These are phyloP conservation scores for Pseudomyrmex dendroicus DNA, from an alignment of 1,140 invertebrate genomes.

Conservation along the genomic window DNA sequence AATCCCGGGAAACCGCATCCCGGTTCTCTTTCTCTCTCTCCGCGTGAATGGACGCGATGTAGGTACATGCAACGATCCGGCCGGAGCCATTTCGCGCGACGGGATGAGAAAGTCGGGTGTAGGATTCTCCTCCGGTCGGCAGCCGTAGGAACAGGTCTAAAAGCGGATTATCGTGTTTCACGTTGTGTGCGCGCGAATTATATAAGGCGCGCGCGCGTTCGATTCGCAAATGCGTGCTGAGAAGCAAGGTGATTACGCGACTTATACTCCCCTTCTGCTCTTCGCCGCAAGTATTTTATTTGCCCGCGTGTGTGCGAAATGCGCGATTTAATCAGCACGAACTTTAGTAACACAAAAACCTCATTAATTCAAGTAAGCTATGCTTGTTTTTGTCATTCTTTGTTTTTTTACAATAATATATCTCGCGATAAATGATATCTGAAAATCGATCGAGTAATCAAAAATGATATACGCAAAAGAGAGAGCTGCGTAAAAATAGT, in stretches of 20 bases:
- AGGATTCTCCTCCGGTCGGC: slow-evolving; percentile 5
- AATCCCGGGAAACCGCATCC: slow-evolving; percentile 78
- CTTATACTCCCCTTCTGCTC: slow-evolving; percentile 6
- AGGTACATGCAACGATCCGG: slow-evolving; percentile 34
- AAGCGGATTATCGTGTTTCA: slow-evolving; percentile 50
- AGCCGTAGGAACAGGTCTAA: slow-evolving; percentile 34
- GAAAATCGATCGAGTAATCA: slow-evolving; percentile 53
- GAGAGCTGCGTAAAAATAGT: slow-evolving; percentile 16
- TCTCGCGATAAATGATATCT: slow-evolving; percentile 31
- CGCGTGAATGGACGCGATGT: slow-evolving; percentile 65
- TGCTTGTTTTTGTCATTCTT: background rate
- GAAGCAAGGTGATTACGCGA: slow-evolving; percentile 31
- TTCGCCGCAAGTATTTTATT: slow-evolving; percentile 10
- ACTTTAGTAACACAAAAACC: background rate
- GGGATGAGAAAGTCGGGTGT: slow-evolving; percentile 57
- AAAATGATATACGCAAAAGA: slow-evolving; percentile 49
- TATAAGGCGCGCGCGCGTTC: slow-evolving; percentile 36
- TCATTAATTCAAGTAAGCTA: too few relatives aligned
- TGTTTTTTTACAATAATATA: slow-evolving; percentile 1
- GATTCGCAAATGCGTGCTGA: slow-evolving; percentile 38
- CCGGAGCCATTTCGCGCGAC: slow-evolving; percentile 42
- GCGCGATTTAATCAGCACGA: background rate
- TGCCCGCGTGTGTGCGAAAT: background rate
- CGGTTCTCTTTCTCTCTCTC: slow-evolving; percentile 4
- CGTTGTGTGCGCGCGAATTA: slow-evolving; percentile 38